phyloP scores from a whole-genome alignment of 1,140 invertebrate species.

The Solenopsis invicta region DNA sequence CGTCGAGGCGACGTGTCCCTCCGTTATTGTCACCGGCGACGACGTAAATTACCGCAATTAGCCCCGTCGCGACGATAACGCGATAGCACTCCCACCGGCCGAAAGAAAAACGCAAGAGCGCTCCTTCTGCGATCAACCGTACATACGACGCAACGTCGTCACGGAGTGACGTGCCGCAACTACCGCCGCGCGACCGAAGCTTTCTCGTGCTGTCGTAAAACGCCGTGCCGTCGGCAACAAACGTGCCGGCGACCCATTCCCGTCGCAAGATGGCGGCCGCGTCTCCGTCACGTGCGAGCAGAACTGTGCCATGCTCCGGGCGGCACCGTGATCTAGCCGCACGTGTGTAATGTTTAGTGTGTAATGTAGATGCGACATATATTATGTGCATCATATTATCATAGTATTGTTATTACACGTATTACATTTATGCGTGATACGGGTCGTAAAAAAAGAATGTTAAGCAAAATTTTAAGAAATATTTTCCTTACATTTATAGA shows the following conservation, averaged over 20 bases:
- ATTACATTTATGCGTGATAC: not conserved
- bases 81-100: slow-evolving; percentile 21
- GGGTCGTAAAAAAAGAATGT: no score
- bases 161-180: not conserved
- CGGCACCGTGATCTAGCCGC: no score
- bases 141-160: slow-evolving; percentile 28
- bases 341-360: no score
- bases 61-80: slow-evolving; percentile 41
- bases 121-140: slow-evolving; percentile 34
- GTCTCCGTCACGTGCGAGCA: slow-evolving; percentile 10
- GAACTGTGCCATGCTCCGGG: not conserved
- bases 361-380: not conserved
- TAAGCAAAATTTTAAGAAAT: no score
- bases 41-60: slow-evolving; percentile 67
- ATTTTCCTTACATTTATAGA: no score
- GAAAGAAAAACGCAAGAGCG: not conserved
- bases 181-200: slow-evolving; percentile 42
- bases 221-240: slow-evolving; percentile 58
- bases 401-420: not conserved
- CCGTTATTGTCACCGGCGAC: slow-evolving; percentile 9
- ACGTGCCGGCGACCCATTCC: not conserved
- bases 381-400: not conserved
- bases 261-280: slow-evolving; percentile 53
- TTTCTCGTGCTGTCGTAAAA: not conserved
- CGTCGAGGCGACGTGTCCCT: not conserved